Base-by-base conservation (phyloP, 2,888 invertebrate species). In the Phoronis australis region DNA sequence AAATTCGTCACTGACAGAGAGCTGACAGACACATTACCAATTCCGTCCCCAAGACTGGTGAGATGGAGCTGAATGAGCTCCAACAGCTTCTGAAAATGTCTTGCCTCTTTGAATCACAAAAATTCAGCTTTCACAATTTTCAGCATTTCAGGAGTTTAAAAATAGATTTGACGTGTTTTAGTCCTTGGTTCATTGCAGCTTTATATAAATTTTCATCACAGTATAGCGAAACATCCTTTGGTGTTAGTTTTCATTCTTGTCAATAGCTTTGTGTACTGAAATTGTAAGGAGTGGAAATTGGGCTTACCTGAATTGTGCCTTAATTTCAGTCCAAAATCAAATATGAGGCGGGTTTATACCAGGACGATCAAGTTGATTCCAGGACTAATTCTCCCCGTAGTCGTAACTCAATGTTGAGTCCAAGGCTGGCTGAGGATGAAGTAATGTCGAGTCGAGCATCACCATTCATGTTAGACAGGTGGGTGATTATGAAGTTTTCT, bases 401-500 rank as follows among this genome's bases (percentile, higher is more conserved):
- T 39, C 15, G 45, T 2, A n/a, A n/a, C n/a, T 12, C 9, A 6
- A 31, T 31, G 31, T 15, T 51, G 50, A 61, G 58, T 52, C 64
- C 65, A 4, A 58, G 60, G 41, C 63, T 66, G 41, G 64, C 65
- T 58, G 70, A 70, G 55, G 69, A 69, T 45, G 65, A 66, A 31
- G 9, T 31, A 12, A 12, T 31, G 31, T 9, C 9, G 9, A 9
- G 9, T 37, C 22, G 42, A 43, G 43, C 20, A 40, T 18, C 21
- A 45, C 44, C 24, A 27, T 44, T 27, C 26, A 9, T 12, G 9
- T 31, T 31, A 31, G 31, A 31, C 9, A 31, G 31, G 31, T n/a
- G n/a, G n/a, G n/a, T n/a, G n/a, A n/a, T n/a, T n/a, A n/a, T n/a
- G n/a, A n/a, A n/a, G n/a, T n/a, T n/a, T n/a, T n/a, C n/a, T n/a